Base-by-base conservation (phyloP, 2,888 invertebrate species). In the Leucophora obtusa region DNA sequence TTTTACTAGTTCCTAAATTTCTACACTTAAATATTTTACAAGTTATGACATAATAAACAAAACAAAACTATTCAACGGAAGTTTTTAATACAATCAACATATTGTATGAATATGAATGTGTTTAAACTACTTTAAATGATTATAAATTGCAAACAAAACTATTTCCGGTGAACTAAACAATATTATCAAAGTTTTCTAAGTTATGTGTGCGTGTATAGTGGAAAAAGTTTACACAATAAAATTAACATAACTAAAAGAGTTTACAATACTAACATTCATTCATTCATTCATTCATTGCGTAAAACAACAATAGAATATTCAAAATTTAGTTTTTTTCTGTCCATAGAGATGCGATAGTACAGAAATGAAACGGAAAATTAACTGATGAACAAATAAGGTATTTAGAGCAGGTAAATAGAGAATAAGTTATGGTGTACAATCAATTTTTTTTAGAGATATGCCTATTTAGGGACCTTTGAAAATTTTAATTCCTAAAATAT, bases 161-260 rank as follows among this genome's bases (percentile, higher is more conserved):
- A 47, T 47, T 47, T 47, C 38, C n/a, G n/a, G 43, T 47, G 2
- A 47, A 47, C 43, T 47, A 7, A 47, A 47, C 43, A 47, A 47
- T 47, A 47, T n/a, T 47, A n/a, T 47, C 10, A 28, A 47, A 47
- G 43, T 47, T 47, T 47, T 47, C 43, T n/a, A 47, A 0, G n/a
- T n/a, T 33, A 28, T 35, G 51, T 35, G 28, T 56, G 24, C 43
- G 53, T 38, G 0, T 58, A 14, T 7, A 15, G 68, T 65, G 17
- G 60, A 38, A 59, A 81, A 81, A 74, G 33, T 81, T 77, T 70
- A 62, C 71, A 69, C 73, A 81, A 81, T 81, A 66, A 77, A 77
- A 81, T 81, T 81, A 74, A 77, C 81, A 81, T 74, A 77, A 81
- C 43, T 47, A 47, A 47, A 47, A 47, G 14, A 4, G 43, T n/a